Evolutionary conservation across 35 echinoderm and acorn worm species (phyloP), one percentile per base, ranked within the genome.

Genomic region (Diadema setosum): DNA sequence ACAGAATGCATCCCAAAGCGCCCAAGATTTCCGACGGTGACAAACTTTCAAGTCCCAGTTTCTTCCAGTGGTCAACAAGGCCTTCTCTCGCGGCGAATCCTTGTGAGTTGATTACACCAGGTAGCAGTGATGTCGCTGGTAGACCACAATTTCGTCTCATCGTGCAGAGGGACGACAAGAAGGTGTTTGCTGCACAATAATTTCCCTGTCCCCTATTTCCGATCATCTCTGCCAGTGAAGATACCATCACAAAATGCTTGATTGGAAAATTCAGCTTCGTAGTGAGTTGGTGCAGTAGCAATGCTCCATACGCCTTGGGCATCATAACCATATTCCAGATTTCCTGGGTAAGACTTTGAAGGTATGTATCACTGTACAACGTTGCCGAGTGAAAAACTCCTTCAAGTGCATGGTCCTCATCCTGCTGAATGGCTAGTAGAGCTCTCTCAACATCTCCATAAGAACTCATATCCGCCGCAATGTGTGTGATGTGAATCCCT

Each of bases 311-410:
- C 30, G 92, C 96, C 74, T 98, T 98, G 23, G 89, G 82, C 16
- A 94, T 60, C 89, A 94, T 81, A 24, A 98, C 96, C 29, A 89
- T 70, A 75, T 94, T 98, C 96, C 96, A 98, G 9, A 86, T 46
- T 25, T 94, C 89, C 59, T 81, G 83, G 15, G 89, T 88, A n/a
- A 94, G 57, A 30, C 91, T 61, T n/a, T 82, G 42, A 42, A 98
- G 48, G 44, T 82, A 75, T 18, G 45, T 73, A 81, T 98, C 96
- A 26, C 91, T 73, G 41, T 98, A 98, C 1, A 88, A 57, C 15
- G 87, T 86, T 20, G 96, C 96, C 42, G 92, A 98, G 82, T 98
- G 96, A 65, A 98, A 98, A 20, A 98, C 90, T 26, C 96, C 96
- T 75, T 98, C 96, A 11, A 98, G 83, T 35, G 92, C 89, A 11